phyloP scores from a whole-genome alignment of 2,113 vertebrate genomes.

The Pantherophis guttatus region DNA sequence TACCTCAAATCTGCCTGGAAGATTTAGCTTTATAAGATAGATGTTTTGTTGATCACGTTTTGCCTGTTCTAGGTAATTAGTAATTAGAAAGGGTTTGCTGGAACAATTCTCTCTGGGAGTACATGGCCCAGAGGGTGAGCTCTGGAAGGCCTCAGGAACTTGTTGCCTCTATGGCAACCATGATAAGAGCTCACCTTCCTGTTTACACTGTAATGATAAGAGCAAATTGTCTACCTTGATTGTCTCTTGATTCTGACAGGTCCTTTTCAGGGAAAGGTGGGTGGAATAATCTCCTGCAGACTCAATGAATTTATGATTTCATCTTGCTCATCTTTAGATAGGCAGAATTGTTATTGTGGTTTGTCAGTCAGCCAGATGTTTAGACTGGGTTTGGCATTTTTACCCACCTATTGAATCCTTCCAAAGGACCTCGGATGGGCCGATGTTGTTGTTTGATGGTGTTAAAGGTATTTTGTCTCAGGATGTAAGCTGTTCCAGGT shows the following conservation, averaged over 20 bases:
- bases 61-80: background rate
- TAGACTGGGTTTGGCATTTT: too few species aligned
- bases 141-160: background rate
- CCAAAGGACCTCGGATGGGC: too few species aligned
- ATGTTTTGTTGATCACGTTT: background rate
- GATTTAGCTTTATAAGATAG: background rate
- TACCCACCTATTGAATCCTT: too few species aligned
- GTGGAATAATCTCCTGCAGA: background rate
- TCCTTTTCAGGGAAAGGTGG: background rate
- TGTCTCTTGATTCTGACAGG: background rate
- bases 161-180: background rate
- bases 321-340: background rate
- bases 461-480: too few species aligned
- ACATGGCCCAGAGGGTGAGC: background rate
- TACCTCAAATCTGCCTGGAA: background rate
- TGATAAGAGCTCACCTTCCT: background rate
- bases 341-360: background rate
- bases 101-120: background rate
- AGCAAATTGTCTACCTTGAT: background rate
- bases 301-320: background rate
- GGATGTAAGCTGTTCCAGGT: too few species aligned
- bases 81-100: background rate
- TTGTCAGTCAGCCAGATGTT: too few species aligned
- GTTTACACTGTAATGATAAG: background rate
- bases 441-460: too few species aligned